These are phyloP conservation scores for Drosophila funebris DNA, from an alignment of 1,140 invertebrate species.

Conservation along the genomic window DNA sequence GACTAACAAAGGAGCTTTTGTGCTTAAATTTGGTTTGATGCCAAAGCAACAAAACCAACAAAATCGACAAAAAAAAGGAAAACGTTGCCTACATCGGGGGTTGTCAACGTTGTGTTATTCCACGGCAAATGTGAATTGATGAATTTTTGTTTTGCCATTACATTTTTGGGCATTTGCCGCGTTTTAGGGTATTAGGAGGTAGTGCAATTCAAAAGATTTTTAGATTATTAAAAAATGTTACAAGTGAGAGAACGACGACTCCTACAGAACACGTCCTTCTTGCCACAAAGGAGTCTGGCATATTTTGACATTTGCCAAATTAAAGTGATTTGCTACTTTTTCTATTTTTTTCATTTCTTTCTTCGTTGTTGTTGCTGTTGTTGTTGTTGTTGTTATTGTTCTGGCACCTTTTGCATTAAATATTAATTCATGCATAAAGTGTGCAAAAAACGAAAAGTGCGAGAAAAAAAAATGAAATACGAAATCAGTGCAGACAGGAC, in stretches of 20 bases:
- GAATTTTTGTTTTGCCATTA: slow-evolving; percentile 53
- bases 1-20: slow-evolving; percentile 52
- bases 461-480: slow-evolving; percentile 31
- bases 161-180: slow-evolving; percentile 28
- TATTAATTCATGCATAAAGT: slow-evolving; percentile 63
- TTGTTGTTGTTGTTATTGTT: slow-evolving; percentile 21
- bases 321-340: slow-evolving; percentile 60
- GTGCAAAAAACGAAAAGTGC: slow-evolving; percentile 34
- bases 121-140: slow-evolving; percentile 49
- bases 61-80: not conserved
- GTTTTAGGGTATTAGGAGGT: slow-evolving; percentile 41
- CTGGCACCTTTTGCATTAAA: slow-evolving; percentile 60
- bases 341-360: slow-evolving; percentile 12
- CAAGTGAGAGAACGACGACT: slow-evolving; percentile 27
- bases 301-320: slow-evolving; percentile 71
- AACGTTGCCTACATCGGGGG: slow-evolving; percentile 43
- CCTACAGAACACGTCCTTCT: slow-evolving; percentile 6
- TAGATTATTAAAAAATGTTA: slow-evolving; percentile 76
- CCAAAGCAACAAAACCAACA: slow-evolving; percentile 8
- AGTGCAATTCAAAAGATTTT: slow-evolving; percentile 63
- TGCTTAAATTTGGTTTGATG: slow-evolving; percentile 45
- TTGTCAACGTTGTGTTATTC: slow-evolving; percentile 36
- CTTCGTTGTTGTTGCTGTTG: not conserved
- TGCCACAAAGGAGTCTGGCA: slow-evolving; percentile 31
- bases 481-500: slow-evolving; percentile 42